Evolutionary conservation across 2,113 vertebrate species (phyloP).

Genomic region (Puma concolor): DNA sequence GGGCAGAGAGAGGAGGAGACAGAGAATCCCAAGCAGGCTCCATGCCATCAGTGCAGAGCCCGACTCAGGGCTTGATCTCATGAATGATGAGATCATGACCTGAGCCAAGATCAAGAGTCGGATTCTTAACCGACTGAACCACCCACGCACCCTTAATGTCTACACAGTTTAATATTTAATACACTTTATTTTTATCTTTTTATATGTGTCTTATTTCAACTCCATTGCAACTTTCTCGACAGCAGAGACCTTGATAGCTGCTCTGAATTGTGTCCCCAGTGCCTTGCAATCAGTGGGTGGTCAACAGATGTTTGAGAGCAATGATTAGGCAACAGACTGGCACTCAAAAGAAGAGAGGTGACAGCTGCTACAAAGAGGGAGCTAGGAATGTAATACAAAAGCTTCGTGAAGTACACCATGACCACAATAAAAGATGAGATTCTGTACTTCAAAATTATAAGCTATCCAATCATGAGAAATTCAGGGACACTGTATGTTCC

Average conservation of each 20-base stretch:
- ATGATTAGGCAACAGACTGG: not conserved
- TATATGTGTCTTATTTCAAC: not conserved
- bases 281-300: not conserved
- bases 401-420: not conserved
- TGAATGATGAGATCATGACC: too few relatives aligned
- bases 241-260: not conserved
- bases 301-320: not conserved
- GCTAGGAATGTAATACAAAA: not conserved
- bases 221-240: not conserved
- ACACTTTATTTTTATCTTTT: not conserved
- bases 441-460: slow-evolving; percentile 37
- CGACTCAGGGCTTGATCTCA: too few relatives aligned
- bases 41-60: too few relatives aligned
- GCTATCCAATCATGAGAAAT: not conserved
- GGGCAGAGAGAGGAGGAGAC: too few relatives aligned
- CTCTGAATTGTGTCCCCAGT: not conserved
- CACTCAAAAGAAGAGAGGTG: not conserved
- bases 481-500: not conserved
- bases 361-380: not conserved
- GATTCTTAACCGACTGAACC: too few relatives aligned
- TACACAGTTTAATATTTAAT: not conserved
- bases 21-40: too few relatives aligned
- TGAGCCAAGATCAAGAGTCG: too few relatives aligned
- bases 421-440: not conserved
- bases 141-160: not conserved